Percentiles rank a stretch among this genome's conserved stretches.
Evolutionary conservation across 2,113 vertebrate genomes (phyloP).

Genomic region (Psilopsiagon aymara): DNA sequence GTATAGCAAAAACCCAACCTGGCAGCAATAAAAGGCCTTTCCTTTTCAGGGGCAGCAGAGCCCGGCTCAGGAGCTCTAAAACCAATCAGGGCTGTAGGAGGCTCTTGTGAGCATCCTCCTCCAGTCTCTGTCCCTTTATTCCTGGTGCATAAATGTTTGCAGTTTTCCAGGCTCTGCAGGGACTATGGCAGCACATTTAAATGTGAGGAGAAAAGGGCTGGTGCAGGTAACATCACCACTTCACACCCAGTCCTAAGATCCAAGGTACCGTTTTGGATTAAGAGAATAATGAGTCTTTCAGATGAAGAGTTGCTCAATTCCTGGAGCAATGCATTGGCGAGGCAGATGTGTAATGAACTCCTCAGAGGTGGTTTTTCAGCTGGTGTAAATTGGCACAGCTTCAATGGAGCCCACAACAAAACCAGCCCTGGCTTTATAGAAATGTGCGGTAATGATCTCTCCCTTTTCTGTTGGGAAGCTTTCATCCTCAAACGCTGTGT

Average conservation of each 20-base stretch:
- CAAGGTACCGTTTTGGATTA: background rate
- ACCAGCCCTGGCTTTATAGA: background rate
- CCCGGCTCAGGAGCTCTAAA: background rate
- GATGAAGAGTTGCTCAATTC: background rate
- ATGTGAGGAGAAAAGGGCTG: background rate
- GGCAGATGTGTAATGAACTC: background rate
- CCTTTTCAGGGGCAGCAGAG: background rate
- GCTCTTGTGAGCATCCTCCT: background rate
- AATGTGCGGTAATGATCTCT: background rate
- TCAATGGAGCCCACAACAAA: background rate
- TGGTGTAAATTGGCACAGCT: background rate
- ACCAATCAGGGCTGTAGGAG: background rate
- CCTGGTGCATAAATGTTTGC: background rate
- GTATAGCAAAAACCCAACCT: background rate
- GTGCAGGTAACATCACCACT: background rate
- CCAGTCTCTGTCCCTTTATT: background rate
- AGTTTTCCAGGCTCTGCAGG: background rate
- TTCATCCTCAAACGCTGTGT: background rate
- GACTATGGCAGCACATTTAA: accelerated
- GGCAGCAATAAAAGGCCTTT: background rate
- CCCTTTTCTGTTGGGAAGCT: background rate
- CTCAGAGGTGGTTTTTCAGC: background rate
- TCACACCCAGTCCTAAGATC: background rate
- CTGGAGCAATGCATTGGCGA: background rate
- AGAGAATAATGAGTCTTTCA: background rate